Evolutionary conservation across 2,888 invertebrate species (phyloP), one percentile per base, ranked within the genome.

Genomic region (Caenorhabditis virilis): DNA sequence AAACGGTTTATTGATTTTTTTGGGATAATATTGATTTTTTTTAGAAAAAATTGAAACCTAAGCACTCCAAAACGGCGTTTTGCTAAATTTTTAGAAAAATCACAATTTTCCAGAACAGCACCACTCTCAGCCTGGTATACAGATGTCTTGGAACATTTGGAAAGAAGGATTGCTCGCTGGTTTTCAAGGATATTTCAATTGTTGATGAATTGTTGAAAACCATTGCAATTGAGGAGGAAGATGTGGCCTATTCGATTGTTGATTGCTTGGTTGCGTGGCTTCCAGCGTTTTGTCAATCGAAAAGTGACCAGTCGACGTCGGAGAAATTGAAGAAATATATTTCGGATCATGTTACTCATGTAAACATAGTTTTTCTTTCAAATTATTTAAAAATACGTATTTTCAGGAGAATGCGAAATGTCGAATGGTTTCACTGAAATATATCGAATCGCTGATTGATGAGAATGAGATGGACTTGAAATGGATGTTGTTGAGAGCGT

Each of bases 251-350:
- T 22, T 57, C 72, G 0, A 60, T 72, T 6, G 67, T 69, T 11
- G 72, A 73, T 22, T 74, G 73, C 27, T 63, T 77, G 2, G 65
- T 63, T 9, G 50, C 60, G 11, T 77, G 75, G 74, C 60, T 73
- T 18, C 65, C 67, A 6, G 30, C 66, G 4, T 72, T 72, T 36
- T 42, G 45, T 18, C 30, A 56, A 20, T 16, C 50, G 1, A 38
- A 39, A 13, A 20, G 38, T 2, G 47, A 63, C 26, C 30, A 39
- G 9, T 35, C 49, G 9, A 11, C 51, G 1, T 27, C 55, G 9
- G 38, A 47, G 15, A 42, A 48, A 2, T 58, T 73, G 25, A 62
- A 61, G n/a, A 49, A 47, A 11, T 26, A 64, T n/a, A 66, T 75
- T 33, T 45, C 55, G 5, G 53, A 62, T 18, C 52, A 63, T 48